These are phyloP conservation scores for Leptobrachium ailaonicum DNA, from an alignment of 2,113 vertebrate genomes.

Conservation along the genomic window DNA sequence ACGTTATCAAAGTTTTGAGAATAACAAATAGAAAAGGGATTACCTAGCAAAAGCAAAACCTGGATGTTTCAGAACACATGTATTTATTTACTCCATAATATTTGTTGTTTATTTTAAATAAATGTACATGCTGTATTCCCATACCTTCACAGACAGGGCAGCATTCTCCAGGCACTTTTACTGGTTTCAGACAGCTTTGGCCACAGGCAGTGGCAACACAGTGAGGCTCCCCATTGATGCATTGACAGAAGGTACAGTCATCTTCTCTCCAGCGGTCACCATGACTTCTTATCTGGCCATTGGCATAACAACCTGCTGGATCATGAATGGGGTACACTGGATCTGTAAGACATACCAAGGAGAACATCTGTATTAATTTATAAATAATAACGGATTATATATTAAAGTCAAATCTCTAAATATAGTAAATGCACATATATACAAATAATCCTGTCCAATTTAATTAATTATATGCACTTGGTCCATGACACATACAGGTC, in stretches of 20 bases:
- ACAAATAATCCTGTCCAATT: no score
- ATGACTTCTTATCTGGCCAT: conserved; percentile 81
- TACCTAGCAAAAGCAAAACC: no score
- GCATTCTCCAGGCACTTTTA: conserved; percentile 87
- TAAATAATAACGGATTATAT: no score
- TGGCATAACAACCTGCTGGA: conserved; percentile 85
- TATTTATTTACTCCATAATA: no score
- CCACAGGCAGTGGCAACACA: conserved; percentile 84
- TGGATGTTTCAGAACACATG: no score
- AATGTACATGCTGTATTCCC: background rate
- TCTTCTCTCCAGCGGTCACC: conserved; percentile 90
- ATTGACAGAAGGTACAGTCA: conserved; percentile 89
- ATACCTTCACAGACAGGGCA: conserved; percentile 87
- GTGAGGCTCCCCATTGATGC: conserved; percentile 79
- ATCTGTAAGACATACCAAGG: conserved; percentile 63
- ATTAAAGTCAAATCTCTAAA: no score
- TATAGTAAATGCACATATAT: no score
- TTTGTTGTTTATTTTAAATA: no score
- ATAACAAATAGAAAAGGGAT: no score
- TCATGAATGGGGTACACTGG: conserved; percentile 77
- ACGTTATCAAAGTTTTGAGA: no score
- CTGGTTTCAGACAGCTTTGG: conserved; percentile 82
- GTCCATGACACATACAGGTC: background rate
- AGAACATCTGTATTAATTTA: no score
- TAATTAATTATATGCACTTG: background rate